Evolutionary conservation across 2,797 vertebrate genomes (phyloP).

Genomic region (Tangara arthus): DNA sequence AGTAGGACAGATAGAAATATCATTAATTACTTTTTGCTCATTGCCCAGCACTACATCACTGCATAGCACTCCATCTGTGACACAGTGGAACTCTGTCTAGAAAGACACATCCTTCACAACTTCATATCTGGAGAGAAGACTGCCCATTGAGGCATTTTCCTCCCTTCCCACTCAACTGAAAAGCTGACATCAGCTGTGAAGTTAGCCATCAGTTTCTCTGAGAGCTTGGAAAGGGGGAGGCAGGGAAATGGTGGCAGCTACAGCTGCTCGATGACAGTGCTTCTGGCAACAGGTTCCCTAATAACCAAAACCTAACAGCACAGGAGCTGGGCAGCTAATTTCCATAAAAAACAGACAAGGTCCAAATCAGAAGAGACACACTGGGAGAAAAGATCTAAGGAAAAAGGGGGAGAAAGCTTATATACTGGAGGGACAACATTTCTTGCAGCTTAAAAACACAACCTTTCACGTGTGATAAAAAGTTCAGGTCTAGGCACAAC

Average conservation of each 20-base stretch:
- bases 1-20: background rate
- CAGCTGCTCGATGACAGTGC: background rate
- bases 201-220: background rate
- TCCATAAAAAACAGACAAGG: background rate
- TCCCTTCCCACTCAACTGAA: background rate
- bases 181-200: background rate
- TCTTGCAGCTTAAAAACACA: background rate
- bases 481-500: background rate
- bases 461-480: background rate
- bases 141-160: background rate
- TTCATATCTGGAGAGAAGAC: background rate
- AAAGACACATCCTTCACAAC: background rate
- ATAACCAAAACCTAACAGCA: background rate
- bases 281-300: background rate
- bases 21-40: background rate
- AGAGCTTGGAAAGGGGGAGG: background rate
- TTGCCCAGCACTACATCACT: background rate
- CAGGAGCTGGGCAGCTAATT: background rate
- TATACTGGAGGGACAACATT: background rate
- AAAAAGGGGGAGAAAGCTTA: background rate
- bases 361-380: background rate
- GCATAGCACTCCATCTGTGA: background rate
- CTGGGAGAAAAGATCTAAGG: background rate
- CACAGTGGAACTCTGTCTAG: background rate
- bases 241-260: background rate